A percentile compares a stretch with the other conserved stretches of the same genome.
Evolutionary conservation across 2,797 vertebrate genomes (phyloP).

Genomic region (Manis crassicaudata): DNA sequence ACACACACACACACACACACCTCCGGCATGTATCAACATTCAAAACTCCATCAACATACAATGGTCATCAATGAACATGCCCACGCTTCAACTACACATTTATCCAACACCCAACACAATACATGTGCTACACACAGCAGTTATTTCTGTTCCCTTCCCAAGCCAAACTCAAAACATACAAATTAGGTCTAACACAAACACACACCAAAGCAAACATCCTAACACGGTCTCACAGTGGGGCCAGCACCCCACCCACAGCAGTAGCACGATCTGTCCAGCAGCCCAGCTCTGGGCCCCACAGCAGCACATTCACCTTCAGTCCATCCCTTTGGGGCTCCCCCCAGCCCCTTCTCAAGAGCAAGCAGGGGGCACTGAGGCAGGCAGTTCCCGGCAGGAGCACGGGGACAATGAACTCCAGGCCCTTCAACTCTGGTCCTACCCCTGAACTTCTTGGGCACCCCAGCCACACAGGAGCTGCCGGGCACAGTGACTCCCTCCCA

Average conservation of each 20-base stretch:
- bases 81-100: not conserved
- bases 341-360: constrained; percentile 61
- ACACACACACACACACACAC: not conserved
- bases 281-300: not conserved
- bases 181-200: constrained; percentile 41
- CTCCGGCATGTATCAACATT: not conserved
- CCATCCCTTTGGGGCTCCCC: constrained; percentile 43
- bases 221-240: constrained; percentile 18
- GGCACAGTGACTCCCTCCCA: not conserved
- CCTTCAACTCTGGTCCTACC: constrained; percentile 43
- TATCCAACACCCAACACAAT: not conserved
- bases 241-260: not conserved
- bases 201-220: constrained; percentile 45
- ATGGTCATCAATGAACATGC: not conserved
- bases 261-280: constrained; percentile 32
- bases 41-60: not conserved
- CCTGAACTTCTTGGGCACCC: constrained; percentile 32
- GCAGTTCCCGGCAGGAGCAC: constrained; percentile 77
- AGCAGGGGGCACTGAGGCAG: constrained; percentile 54
- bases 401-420: constrained; percentile 69
- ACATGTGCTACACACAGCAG: not conserved
- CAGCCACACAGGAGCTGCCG: constrained; percentile 44
- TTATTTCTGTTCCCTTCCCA: constrained; percentile 40
- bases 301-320: constrained; percentile 19
- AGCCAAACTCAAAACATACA: constrained; percentile 56